Base-by-base conservation (phyloP, 2,113 vertebrate species). In the Rynchops niger region DNA sequence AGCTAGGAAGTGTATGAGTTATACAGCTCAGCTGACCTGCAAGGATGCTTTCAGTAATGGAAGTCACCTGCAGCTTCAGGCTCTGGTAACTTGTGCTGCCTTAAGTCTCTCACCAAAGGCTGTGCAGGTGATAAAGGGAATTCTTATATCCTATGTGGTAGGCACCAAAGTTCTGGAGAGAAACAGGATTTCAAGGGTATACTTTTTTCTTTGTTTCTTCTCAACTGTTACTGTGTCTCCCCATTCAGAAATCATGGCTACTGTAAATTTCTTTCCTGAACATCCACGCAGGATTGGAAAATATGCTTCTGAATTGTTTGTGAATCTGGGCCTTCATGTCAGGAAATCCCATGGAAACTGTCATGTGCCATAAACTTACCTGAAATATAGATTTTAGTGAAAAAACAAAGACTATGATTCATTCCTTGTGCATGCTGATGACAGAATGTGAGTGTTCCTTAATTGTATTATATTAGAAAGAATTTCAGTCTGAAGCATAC, bases 401-500 rank as follows among this genome's bases (percentile, higher is more conserved):
- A 43, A 88, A 61, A 71, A 19, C 38, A 40, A n/a, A 40, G 15
- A 83, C 2, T 42, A 27, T 63, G 56, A 91, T 38, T 79, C 55
- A 85, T 50, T 87, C 70, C 30, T 52, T 76, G 52, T 85, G 32
- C 53, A 72, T 7, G 14, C 36, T 73, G 70, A 42, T 45, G 58
- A 91, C 89, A 97, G 77, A 82, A 95, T 67, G 81, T 62, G 88
- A 94, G 77, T 29, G 61, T 53, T 94, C 80, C 77, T 87, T 93
- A 93, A 89, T 69, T 69, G 63, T 10, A 61, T 62, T 63, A 27
- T 58, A 88, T 90, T 45, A 89, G 62, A 77, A 94, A 84, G 72
- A 70, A 95, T 82, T 95, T 91, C 84, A 90, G 62, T 93, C 93
- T 90, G 93, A 86, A 76, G 52, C 40, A 66, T 45, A 67, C 67